Evolutionary conservation across 2,797 vertebrate genomes (phyloP), one percentile per base, ranked within the genome.

Genomic region (Denticeps clupeoides): DNA sequence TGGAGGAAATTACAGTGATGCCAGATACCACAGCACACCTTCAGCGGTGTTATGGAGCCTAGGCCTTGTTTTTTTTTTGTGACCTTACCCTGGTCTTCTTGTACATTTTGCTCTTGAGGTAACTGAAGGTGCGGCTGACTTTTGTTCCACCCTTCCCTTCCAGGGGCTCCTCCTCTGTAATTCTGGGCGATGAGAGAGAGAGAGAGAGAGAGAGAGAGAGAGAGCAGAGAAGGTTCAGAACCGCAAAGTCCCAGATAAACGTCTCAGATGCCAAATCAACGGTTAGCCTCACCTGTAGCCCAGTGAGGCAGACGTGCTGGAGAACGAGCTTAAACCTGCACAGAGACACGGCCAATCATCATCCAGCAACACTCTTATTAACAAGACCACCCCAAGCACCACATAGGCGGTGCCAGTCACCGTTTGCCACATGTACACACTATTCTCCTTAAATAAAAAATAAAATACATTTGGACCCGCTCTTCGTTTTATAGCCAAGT

Each of bases 101-200:
- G 77, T 89, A 95, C 92, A 99, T 99, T 80, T 97, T 97, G 79
- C 82, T 97, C 82, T 77, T 93, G 85, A 99, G 85, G 85, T 96
- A 99, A 85, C 95, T 99, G 82, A 99, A 99, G 1, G 95, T 97
- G 21, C 93, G 90, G 61, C 91, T 89, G 67, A 99, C 92, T 87
- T 93, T 97, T 0, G 91, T 97, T 41, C 55, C 83, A 31, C 78
- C 72, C 74, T 90, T 96, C 10, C 63, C 71, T 18, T 92, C 90
- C 3, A 66, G 70, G 60, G 77, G 79, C 51, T 88, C 85, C 62
- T 99, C 91, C 70, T 96, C 92, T 19, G 87, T 89, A 68, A 93
- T 89, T 52, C 93, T 97, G 62, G 28, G 23, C 15, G 19, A 3
- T 28, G 37, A 3, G 19, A 29, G 5, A 7, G 24, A 25, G 24